Conservation (phyloP, 1,140 invertebrate genomes). For the Pectinophora gossypiella region DNA sequence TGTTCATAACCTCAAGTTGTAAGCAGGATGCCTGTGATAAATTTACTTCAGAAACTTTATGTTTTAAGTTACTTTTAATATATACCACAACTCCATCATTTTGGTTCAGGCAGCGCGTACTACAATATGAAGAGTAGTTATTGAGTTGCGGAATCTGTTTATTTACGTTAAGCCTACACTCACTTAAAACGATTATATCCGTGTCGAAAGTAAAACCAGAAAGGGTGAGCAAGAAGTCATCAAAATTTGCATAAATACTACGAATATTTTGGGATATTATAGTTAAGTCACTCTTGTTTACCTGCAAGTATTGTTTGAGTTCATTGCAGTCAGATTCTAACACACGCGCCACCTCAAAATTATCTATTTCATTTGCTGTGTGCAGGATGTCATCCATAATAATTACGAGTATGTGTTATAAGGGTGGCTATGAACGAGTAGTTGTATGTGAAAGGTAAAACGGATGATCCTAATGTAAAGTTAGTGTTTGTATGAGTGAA, state of each 20-base stretch:
- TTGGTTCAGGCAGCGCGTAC: slow-evolving; percentile 14
- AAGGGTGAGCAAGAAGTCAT: slow-evolving; percentile 14
- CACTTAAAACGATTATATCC: slow-evolving; percentile 23
- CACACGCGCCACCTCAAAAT: too few relatives aligned
- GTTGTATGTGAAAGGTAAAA: too few relatives aligned
- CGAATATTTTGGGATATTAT: slow-evolving; percentile 22
- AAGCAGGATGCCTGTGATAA: slow-evolving; percentile 21
- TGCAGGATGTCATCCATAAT: too few relatives aligned
- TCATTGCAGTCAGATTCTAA: too few relatives aligned
- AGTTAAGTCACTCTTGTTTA: too few relatives aligned
- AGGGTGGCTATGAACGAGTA: too few relatives aligned
- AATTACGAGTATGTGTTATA: too few relatives aligned
- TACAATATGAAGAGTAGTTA: slow-evolving; percentile 9
- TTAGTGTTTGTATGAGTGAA: too few relatives aligned
- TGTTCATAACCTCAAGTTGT: too few relatives aligned
- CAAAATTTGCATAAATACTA: slow-evolving; percentile 23
- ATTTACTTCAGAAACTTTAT: slow-evolving; percentile 18
- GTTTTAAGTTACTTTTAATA: slow-evolving; percentile 13
- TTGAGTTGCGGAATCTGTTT: slow-evolving; percentile 19
- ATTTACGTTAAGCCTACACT: slow-evolving; percentile 15
- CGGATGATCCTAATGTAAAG: too few relatives aligned
- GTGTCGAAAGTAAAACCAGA: slow-evolving; percentile 6
- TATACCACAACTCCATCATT: slow-evolving; percentile 22
- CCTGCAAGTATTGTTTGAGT: too few relatives aligned
- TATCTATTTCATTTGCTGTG: too few relatives aligned